Conservation (phyloP, 2,113 vertebrate genomes). For the Callipepla squamata region DNA sequence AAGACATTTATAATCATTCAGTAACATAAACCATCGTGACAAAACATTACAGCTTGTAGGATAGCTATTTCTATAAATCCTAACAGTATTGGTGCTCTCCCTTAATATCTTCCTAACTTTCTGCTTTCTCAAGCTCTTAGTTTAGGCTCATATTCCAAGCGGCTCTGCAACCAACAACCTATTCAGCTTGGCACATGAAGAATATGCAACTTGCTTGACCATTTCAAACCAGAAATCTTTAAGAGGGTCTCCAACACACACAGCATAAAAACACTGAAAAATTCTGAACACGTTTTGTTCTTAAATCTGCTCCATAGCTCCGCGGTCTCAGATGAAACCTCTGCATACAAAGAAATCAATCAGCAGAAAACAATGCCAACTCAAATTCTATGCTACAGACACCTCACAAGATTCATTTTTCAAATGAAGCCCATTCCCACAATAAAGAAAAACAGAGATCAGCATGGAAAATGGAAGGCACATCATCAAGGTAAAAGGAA, state of each 20-base stretch:
- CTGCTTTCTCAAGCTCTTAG: neutral
- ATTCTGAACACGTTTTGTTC: neutral
- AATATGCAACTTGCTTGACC: neutral
- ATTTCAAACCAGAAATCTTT: neutral
- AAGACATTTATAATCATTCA: neutral
- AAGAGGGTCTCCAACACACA: neutral
- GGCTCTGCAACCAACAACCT: neutral
- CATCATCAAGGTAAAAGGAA: too few relatives aligned
- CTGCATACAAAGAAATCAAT: neutral
- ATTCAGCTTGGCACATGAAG: neutral
- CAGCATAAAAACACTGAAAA: neutral
- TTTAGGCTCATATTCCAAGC: neutral
- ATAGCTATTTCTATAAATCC: neutral
- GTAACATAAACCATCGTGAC: neutral
- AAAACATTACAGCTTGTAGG: neutral
- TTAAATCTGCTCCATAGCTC: neutral
- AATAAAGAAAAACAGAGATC: neutral
- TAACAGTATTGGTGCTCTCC: neutral
- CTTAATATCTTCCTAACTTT: neutral
- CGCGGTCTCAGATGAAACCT: neutral
- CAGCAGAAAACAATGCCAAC: neutral
- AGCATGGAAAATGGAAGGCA: neutral
- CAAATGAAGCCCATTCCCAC: neutral
- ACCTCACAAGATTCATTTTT: neutral
- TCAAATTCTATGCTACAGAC: neutral